Evolutionary conservation across 1,140 invertebrate genomes (phyloP), one percentile per base, ranked within the genome.

Genomic region (Planococcus citri): DNA sequence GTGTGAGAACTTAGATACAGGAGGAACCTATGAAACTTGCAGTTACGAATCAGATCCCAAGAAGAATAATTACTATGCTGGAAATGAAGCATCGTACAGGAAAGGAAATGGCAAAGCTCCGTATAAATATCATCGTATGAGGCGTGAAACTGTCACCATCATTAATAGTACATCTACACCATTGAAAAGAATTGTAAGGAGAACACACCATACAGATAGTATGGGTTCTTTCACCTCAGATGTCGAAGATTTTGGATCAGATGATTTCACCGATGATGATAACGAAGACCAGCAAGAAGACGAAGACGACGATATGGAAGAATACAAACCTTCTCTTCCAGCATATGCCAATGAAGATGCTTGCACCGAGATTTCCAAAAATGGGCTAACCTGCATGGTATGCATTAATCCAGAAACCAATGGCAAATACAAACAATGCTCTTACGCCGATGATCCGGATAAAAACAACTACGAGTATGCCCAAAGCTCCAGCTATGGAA

Each of bases 1-100:
- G 1, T 90, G 88, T 74, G 83, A 84, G 73, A 82, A 88, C 74
- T 79, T 83, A 0, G 84, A 85, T 76, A 87, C 82, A 0, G 86
- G 86, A 20, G 86, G 83, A 4, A 86, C 85, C 70, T 88, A 83
- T 71, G 86, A 90, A 78, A 84, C 85, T 27, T 89, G 87, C 74
- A 84, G 84, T 0, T 89, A 88, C 76, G 81, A 81, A 1, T 83
- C 85, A n/a, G 82, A 85, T 72, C 87, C 87, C 0, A 83, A 84
- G 73, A 85, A 85, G 70, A 86, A 87, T 73, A 81, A 85, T 73
- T 88, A 88, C 75, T 64, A 25, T 21, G 22, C 21, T 6, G 60
- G 60, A 6, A 64, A 64, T 25, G 21, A 24, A 9, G 60, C 60
- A 4, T 64, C 60, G 17, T 64, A 64, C 20, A 3, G 60, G 10